A percentile compares a stretch with the other conserved stretches of the same genome.
Evolutionary conservation across 2,888 invertebrate genomes (phyloP).

Genomic region (Tipula lateralis): DNA sequence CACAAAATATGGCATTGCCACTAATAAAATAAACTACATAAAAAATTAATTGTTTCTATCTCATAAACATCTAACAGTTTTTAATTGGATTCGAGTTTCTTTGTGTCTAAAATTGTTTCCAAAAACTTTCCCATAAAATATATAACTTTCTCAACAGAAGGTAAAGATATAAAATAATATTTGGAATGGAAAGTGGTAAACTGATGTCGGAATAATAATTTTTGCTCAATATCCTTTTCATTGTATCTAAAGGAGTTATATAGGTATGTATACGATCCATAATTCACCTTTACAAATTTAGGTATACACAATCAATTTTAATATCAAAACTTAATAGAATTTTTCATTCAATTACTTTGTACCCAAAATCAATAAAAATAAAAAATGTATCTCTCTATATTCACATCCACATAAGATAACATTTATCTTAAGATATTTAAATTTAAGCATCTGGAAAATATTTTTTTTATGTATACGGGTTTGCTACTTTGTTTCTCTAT

Average conservation of each 20-base stretch:
- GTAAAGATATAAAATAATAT: background rate
- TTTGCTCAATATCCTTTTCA: background rate
- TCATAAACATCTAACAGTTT: background rate
- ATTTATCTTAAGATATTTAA: background rate
- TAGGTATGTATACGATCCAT: background rate
- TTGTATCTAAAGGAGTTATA: background rate
- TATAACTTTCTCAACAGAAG: background rate
- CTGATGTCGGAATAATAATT: constrained; percentile 9
- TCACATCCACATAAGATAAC: background rate
- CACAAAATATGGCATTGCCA: too few relatives aligned
- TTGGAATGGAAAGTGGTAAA: background rate
- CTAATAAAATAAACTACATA: too few relatives aligned
- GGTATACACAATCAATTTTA: background rate
- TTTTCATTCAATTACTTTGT: background rate
- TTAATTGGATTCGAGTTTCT: background rate
- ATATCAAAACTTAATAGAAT: background rate
- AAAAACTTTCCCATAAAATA: background rate
- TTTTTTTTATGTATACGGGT: background rate
- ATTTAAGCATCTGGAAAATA: constrained; percentile 19
- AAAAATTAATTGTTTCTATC: background rate
- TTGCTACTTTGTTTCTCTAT: background rate
- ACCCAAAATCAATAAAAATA: background rate
- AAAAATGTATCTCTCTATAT: background rate
- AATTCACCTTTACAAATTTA: background rate
- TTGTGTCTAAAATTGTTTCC: background rate